Conservation (phyloP, 2,113 vertebrate genomes). For the Ctenodactylus gundi region DNA sequence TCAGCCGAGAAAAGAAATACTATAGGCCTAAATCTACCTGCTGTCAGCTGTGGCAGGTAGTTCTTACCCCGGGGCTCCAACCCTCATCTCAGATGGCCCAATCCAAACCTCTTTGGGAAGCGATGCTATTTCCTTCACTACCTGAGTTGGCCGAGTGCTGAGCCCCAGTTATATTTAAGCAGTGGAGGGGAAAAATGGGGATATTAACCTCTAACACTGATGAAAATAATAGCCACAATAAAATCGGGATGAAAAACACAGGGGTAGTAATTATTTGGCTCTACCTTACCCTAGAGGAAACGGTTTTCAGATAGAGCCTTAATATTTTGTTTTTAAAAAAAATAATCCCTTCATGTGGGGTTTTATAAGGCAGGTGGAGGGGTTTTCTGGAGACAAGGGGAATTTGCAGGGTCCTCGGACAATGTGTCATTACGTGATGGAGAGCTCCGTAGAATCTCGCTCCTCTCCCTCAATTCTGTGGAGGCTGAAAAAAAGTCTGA, state of each 20-base stretch:
- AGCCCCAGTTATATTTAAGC: conserved; percentile 82
- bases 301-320: conserved; percentile 60
- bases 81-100: neutral
- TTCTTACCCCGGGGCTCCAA: conserved; percentile 43
- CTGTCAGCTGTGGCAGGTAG: neutral
- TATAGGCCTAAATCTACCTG: conserved; percentile 4
- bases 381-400: neutral
- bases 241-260: conserved; percentile 79
- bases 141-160: conserved; percentile 64
- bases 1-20: neutral
- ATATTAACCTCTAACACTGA: conserved; percentile 87
- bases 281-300: conserved; percentile 71
- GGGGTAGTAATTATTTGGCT: conserved; percentile 81
- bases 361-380: conserved; percentile 61
- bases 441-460: neutral
- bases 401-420: neutral
- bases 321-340: conserved; percentile 60
- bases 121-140: conserved; percentile 62
- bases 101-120: neutral
- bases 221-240: conserved; percentile 87
- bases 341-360: neutral
- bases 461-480: neutral
- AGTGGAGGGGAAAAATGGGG: conserved; percentile 85
- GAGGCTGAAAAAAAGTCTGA: neutral
- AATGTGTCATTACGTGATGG: neutral